Base-by-base conservation (phyloP, 2,113 vertebrate species). In the Stercorarius parasiticus region DNA sequence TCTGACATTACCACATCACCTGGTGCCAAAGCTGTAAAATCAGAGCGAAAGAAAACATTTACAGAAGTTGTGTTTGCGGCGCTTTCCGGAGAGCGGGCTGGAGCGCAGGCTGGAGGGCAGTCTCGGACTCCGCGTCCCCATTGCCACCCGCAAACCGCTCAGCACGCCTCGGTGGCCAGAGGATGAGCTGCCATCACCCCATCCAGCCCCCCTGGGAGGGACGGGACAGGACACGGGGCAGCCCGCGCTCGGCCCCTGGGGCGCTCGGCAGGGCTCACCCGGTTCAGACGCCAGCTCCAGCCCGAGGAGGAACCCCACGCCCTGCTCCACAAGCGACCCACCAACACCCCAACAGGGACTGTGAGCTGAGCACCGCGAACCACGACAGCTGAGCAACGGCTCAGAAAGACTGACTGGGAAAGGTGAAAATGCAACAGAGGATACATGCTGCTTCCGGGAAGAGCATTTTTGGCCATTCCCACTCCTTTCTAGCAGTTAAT, bases 101-200 rank as follows among this genome's bases (percentile, higher is more conserved):
- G 59, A 76, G 49, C 1, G 2, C 27, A 62, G 45, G 11, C 32
- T 32, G 13, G 58, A 52, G 7, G 14, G 20, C 21, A 40, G 74
- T 69, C 13, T 34, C 0, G 0, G 32, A 7, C 29, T 40, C 38
- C 6, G 18, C 10, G 32, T 5, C 13, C 34, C 42, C 9, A 3
- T 3, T 18, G 16, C 4, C 40, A 77, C 9, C 36, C 49, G 71
- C 40, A 72, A 59, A 69, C 23, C 1, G 20, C 3, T 0, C 2
- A 56, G 52, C 25, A 3, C 0, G 3, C 15, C n/a, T 5, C 4
- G 20, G 17, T 19, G n/a, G 43, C 27, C 32, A 0, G 3, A 34
- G 25, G 6, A 58, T 15, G n/a, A 70, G 29, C 34, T 71, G 27
- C 42, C 78, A n/a, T 13, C 1, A 2, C 47, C 18, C n/a, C 36